Conservation (phyloP, 1,140 invertebrate genomes). For the Psilanteris sp. region DNA sequence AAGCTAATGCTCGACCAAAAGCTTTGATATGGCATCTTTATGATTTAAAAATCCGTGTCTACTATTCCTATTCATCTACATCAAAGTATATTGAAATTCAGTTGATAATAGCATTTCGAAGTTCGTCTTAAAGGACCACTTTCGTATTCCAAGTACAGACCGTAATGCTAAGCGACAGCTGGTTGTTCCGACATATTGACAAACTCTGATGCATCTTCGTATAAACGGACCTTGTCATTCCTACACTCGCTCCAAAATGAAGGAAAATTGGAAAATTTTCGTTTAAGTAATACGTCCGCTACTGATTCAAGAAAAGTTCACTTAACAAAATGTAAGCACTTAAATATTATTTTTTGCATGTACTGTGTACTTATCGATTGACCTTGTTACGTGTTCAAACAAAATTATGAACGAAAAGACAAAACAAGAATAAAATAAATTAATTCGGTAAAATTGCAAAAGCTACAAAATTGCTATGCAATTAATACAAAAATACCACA, state of each 20-base stretch:
- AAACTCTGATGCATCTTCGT: slow-evolving; percentile 61
- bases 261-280: slow-evolving; percentile 24
- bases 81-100: slow-evolving; percentile 9
- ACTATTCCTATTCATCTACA: slow-evolving; percentile 15
- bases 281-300: slow-evolving; percentile 1
- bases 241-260: slow-evolving; percentile 2
- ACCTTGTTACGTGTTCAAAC: slow-evolving; percentile 5
- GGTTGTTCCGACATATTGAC: slow-evolving; percentile 66
- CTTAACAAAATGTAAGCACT: no score
- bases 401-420: not conserved
- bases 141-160: slow-evolving; percentile 30
- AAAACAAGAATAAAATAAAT: not conserved
- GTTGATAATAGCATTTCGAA: slow-evolving; percentile 20
- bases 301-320: slow-evolving; percentile 18
- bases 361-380: slow-evolving; percentile 31
- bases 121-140: slow-evolving; percentile 24
- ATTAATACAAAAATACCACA: no score
- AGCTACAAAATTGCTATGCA: no score
- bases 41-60: no score
- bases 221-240: slow-evolving; percentile 5
- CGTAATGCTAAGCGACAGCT: slow-evolving; percentile 62
- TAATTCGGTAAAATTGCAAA: no score
- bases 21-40: no score
- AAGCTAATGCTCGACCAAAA: no score
- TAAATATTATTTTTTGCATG: no score